These are phyloP conservation scores for Zosterops hypoxanthus DNA, from an alignment of 2,113 vertebrate species.

Conservation along the genomic window DNA sequence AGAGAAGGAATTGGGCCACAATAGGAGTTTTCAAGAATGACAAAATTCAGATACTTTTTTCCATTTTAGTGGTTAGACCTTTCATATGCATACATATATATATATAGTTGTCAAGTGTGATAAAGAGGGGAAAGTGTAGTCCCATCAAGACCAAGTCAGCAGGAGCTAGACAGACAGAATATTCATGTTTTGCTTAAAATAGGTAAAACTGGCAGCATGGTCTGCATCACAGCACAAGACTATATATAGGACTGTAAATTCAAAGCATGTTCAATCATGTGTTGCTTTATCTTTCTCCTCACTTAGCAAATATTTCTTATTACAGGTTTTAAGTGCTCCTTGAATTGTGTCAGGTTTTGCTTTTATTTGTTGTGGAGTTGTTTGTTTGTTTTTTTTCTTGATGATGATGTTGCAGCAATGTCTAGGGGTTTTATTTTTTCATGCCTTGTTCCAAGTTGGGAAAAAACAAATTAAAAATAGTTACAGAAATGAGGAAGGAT, in stretches of 20 bases:
- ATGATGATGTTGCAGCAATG: background rate
- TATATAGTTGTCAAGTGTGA: background rate
- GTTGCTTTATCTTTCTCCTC: background rate
- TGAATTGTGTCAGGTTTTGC: background rate
- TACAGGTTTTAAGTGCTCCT: background rate
- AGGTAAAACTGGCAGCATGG: constrained; percentile 31
- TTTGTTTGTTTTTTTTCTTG: background rate
- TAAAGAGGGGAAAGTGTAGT: background rate
- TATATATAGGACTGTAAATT: constrained; percentile 73
- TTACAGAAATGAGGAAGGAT: background rate
- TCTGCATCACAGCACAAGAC: constrained; percentile 79
- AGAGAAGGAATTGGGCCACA: background rate
- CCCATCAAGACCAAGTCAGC: background rate
- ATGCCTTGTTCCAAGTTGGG: background rate
- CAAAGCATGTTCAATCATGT: background rate
- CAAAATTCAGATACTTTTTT: background rate
- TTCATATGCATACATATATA: background rate
- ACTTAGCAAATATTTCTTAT: background rate
- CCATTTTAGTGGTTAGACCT: background rate
- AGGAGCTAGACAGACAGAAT: background rate
- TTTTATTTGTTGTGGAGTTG: background rate
- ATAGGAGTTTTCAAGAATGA: background rate
- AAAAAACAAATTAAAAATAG: constrained; percentile 6
- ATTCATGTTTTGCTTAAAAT: constrained; percentile 17
- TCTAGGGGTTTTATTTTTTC: background rate